These are phyloP conservation scores for Manis javanica DNA, from an alignment of 2,797 vertebrate genomes.

Conservation along the genomic window DNA sequence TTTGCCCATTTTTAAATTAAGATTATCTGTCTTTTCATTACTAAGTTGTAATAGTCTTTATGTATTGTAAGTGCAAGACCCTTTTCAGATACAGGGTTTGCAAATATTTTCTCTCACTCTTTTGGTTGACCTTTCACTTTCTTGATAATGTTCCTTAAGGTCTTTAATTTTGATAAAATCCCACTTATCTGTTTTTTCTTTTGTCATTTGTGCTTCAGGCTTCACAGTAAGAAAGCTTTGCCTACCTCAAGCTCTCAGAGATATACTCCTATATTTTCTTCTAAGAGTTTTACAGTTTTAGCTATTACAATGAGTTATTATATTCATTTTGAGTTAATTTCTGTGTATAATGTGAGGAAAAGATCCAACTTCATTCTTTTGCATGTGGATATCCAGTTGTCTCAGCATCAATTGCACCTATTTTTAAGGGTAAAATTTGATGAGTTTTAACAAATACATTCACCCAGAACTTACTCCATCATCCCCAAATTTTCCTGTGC, in stretches of 20 bases:
- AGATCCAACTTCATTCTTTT: background rate
- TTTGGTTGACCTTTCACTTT: background rate
- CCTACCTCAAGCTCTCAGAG: background rate
- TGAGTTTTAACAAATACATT: background rate
- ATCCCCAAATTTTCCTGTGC: background rate
- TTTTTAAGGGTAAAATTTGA: background rate
- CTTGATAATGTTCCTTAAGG: background rate
- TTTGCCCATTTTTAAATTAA: no score
- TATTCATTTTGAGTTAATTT: background rate
- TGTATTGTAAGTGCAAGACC: background rate
- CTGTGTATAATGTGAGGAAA: background rate
- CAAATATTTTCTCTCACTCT: background rate
- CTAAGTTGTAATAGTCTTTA: background rate
- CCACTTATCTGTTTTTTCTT: background rate
- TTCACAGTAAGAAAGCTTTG: background rate
- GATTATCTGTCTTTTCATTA: background rate
- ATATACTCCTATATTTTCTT: background rate
- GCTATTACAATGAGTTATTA: background rate
- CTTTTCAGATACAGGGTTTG: background rate
- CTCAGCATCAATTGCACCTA: rapidly evolving
- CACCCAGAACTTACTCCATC: background rate
- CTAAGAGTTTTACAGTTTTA: background rate
- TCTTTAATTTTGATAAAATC: background rate
- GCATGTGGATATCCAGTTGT: background rate
- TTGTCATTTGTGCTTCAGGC: background rate